A percentile compares a stretch with the other conserved stretches of the same genome.
Conservation (phyloP, 2,113 vertebrate genomes). For the Addax nasomaculatus region DNA sequence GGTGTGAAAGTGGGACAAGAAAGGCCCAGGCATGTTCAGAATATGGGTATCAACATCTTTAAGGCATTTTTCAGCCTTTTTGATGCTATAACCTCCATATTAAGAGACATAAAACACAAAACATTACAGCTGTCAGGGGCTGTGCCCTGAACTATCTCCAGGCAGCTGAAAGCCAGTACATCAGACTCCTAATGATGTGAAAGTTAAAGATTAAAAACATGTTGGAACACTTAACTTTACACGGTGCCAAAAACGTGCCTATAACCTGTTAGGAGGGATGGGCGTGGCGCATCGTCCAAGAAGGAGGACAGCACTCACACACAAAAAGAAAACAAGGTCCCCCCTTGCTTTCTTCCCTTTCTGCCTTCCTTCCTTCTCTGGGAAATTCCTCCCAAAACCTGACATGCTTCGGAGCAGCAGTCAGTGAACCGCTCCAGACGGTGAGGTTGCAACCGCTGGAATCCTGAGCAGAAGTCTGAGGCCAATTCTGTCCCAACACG, state of each 20-base stretch:
- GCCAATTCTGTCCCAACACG: not conserved
- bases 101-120: conserved; percentile 48
- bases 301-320: conserved; percentile 69
- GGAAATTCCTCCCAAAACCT: conserved; percentile 6
- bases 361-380: not conserved
- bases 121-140: conserved; percentile 55
- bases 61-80: conserved; percentile 7
- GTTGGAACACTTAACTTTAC: conserved; percentile 86
- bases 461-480: not conserved
- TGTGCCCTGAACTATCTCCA: conserved; percentile 73
- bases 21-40: not conserved
- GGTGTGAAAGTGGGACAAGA: not conserved
- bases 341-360: not conserved
- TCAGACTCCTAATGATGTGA: conserved; percentile 81
- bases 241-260: conserved; percentile 89
- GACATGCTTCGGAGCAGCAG: not conserved
- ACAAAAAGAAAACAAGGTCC: conserved; percentile 37
- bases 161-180: conserved; percentile 82
- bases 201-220: conserved; percentile 85
- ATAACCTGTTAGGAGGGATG: conserved; percentile 82
- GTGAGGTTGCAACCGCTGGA: not conserved
- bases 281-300: conserved; percentile 71
- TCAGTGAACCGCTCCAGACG: not conserved
- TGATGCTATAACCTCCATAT: conserved; percentile 32
- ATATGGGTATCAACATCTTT: conserved; percentile 14